Evolutionary conservation across 2,888 invertebrate genomes (phyloP).

Genomic region (Caenorhabditis imperialis): DNA sequence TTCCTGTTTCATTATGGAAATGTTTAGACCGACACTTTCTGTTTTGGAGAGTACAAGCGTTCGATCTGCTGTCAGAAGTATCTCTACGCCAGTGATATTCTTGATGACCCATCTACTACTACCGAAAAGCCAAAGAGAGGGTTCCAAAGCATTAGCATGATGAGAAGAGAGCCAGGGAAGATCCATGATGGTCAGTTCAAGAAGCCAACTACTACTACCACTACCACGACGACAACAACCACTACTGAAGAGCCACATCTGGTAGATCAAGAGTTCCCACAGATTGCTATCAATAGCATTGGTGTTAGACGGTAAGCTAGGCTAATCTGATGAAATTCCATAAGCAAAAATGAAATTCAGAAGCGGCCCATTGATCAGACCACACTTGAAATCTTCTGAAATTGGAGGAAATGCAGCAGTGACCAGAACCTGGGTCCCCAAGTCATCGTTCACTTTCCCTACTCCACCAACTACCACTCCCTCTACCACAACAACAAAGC

Average conservation of each 20-base stretch:
- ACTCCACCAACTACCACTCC: slow-evolving; percentile 28
- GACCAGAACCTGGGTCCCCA: slow-evolving; percentile 44
- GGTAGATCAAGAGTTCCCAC: slow-evolving; percentile 44
- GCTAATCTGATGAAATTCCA: too few species aligned
- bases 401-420: slow-evolving; percentile 34
- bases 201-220: slow-evolving; percentile 37
- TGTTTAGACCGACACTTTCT: slow-evolving; percentile 59
- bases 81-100: slow-evolving; percentile 53
- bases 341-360: slow-evolving; percentile 7
- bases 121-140: slow-evolving; percentile 26
- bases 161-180: slow-evolving; percentile 45
- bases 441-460: slow-evolving; percentile 30
- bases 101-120: slow-evolving; percentile 43
- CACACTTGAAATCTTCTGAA: slow-evolving; percentile 38
- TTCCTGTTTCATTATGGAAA: neutral
- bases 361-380: slow-evolving; percentile 25
- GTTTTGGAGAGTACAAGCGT: slow-evolving; percentile 60
- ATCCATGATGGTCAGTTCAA: slow-evolving; percentile 47
- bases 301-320: slow-evolving; percentile 49
- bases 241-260: slow-evolving; percentile 18
- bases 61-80: slow-evolving; percentile 67
- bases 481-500: slow-evolving; percentile 11
- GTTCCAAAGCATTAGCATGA: slow-evolving; percentile 47
- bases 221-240: slow-evolving; percentile 22
- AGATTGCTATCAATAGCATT: slow-evolving; percentile 55